Evolutionary conservation across 2,888 invertebrate genomes (phyloP).

Genomic region (Eupithecia inturbata): DNA sequence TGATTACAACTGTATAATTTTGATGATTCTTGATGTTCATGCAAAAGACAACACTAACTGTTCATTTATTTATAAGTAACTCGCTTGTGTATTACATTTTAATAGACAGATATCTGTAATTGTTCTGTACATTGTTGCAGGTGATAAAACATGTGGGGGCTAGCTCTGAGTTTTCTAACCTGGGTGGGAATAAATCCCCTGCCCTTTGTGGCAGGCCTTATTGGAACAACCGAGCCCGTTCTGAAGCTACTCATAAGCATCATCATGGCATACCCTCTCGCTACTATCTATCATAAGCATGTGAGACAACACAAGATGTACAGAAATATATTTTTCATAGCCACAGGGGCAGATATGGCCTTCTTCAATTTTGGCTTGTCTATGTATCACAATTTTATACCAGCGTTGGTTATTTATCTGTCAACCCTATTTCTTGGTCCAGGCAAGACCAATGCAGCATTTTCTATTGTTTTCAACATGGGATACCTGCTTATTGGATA

Average conservation of each 20-base stretch:
- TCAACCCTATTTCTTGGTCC: slow-evolving; percentile 87
- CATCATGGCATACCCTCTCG: slow-evolving; percentile 82
- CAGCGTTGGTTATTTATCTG: slow-evolving; percentile 88
- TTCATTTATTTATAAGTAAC: background rate
- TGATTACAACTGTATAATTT: background rate
- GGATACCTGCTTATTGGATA: slow-evolving; percentile 91
- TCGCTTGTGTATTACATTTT: too few species aligned
- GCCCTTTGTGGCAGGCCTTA: slow-evolving; percentile 68
- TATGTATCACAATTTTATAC: slow-evolving; percentile 89
- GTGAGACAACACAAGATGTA: slow-evolving; percentile 56
- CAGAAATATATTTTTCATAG: slow-evolving; percentile 90
- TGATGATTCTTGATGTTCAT: background rate
- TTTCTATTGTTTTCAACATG: slow-evolving; percentile 93
- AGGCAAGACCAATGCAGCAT: slow-evolving; percentile 85
- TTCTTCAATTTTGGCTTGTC: slow-evolving; percentile 93
- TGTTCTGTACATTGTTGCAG: slow-evolving; percentile 26
- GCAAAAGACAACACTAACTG: too few species aligned
- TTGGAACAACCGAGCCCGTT: slow-evolving; percentile 87
- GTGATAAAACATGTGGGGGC: slow-evolving; percentile 66
- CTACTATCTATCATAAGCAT: slow-evolving; percentile 64
- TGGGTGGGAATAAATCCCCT: slow-evolving; percentile 65
- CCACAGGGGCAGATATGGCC: slow-evolving; percentile 89
- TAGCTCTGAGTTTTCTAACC: slow-evolving; percentile 57
- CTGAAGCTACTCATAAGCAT: slow-evolving; percentile 86
- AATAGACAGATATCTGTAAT: background rate